A percentile compares a stretch with the other conserved stretches of the same genome.
Conservation (phyloP, 1,140 invertebrate genomes). For the Lutraria rhynchaena region DNA sequence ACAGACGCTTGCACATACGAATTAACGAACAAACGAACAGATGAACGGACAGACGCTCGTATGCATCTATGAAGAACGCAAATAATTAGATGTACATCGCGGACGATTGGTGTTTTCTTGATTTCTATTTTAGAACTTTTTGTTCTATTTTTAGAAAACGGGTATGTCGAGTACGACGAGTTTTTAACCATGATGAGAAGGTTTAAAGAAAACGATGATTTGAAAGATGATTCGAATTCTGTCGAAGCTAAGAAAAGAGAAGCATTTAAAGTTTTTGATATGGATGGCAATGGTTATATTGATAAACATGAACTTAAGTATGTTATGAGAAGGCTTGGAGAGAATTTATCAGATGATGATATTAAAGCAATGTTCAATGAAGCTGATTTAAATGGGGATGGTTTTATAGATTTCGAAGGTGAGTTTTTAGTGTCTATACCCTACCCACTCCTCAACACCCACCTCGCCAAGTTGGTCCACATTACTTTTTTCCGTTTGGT, state of each 20-base stretch:
- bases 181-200: slow-evolving; percentile 76
- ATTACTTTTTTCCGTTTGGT: no score
- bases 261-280: slow-evolving; percentile 78
- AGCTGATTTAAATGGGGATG: slow-evolving; percentile 78
- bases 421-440: slow-evolving; percentile 13
- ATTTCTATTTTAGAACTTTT: no score
- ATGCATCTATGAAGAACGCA: no score
- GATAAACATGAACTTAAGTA: slow-evolving; percentile 78
- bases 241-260: slow-evolving; percentile 71
- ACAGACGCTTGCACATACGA: no score
- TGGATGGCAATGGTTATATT: slow-evolving; percentile 80
- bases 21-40: no score
- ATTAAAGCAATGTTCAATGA: slow-evolving; percentile 78
- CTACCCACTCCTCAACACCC: no score
- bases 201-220: slow-evolving; percentile 65
- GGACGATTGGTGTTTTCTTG: no score
- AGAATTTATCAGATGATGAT: slow-evolving; percentile 77
- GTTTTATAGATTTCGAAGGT: slow-evolving; percentile 79
- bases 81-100: no score
- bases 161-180: slow-evolving; percentile 78
- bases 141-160: slow-evolving; percentile 75
- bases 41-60: no score
- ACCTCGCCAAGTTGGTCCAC: no score
- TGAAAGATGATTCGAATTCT: slow-evolving; percentile 22
- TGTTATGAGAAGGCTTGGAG: slow-evolving; percentile 76